Conservation (phyloP, 2,113 vertebrate genomes). For the Halcyon malimbica region DNA sequence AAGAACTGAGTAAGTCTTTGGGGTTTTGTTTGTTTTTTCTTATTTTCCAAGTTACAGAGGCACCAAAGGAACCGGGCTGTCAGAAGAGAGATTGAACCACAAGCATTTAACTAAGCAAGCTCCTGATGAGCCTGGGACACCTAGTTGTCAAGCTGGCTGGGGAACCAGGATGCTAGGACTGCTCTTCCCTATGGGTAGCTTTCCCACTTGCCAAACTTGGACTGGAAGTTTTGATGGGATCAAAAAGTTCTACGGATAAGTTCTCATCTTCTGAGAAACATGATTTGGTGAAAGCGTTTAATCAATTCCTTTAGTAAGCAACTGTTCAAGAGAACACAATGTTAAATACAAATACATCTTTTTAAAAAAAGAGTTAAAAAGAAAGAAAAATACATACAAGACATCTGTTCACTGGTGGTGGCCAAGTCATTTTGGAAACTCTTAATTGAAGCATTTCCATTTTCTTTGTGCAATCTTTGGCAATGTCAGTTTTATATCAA, state of each 20-base stretch:
- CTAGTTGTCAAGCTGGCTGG: background rate
- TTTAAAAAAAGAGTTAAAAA: background rate
- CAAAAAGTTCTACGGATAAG: background rate
- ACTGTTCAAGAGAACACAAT: background rate
- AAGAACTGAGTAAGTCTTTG: background rate
- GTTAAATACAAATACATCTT: background rate
- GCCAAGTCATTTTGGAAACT: background rate
- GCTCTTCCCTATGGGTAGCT: background rate
- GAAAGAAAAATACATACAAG: background rate
- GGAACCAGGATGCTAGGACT: background rate
- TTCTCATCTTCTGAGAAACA: background rate
- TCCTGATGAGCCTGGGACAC: background rate
- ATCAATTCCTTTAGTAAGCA: background rate
- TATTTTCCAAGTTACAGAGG: background rate
- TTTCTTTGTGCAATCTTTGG: background rate
- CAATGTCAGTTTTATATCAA: background rate
- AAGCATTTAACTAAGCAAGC: background rate
- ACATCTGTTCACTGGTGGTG: background rate
- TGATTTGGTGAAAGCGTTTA: background rate
- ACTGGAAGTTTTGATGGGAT: background rate
- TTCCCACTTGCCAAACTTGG: background rate
- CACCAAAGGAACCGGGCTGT: background rate
- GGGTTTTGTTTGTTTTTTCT: background rate
- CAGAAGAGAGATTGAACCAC: background rate
- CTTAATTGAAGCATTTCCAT: background rate